Percentiles rank a stretch among this genome's conserved stretches.
These are phyloP conservation scores for Stenopsyche tienmushanensis DNA, from an alignment of 1,140 invertebrate species.

Conservation along the genomic window DNA sequence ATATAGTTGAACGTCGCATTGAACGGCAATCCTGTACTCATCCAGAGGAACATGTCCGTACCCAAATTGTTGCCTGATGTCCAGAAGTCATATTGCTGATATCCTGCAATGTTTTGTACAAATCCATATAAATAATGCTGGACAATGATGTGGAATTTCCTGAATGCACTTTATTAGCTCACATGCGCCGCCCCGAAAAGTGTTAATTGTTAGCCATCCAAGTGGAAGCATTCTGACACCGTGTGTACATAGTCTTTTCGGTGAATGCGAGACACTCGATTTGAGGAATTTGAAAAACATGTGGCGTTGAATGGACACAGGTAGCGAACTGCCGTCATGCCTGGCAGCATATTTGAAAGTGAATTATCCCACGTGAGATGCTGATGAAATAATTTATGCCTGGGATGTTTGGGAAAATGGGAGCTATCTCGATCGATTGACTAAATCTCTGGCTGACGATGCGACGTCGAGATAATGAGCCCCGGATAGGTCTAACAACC, in stretches of 20 bases:
- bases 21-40: constrained; percentile 84
- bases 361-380: constrained; percentile 15
- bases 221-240: neutral
- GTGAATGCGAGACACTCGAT: neutral
- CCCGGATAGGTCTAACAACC: neutral
- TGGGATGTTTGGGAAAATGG: neutral
- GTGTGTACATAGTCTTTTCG: neutral
- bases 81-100: constrained; percentile 83
- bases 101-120: constrained; percentile 55
- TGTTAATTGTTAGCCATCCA: neutral
- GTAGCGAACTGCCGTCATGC: constrained; percentile 2
- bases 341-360: constrained; percentile 13
- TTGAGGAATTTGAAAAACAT: constrained; percentile 23
- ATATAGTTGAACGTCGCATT: constrained; percentile 85
- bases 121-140: neutral
- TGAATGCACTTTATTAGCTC: neutral
- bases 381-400: constrained; percentile 13
- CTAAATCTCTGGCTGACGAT: neutral
- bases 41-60: constrained; percentile 85
- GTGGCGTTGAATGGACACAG: constrained; percentile 23
- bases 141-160: neutral
- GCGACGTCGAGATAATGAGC: neutral
- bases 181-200: neutral
- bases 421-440: neutral
- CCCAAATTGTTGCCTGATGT: constrained; percentile 85